phyloP scores from a whole-genome alignment of 2,113 vertebrate genomes.

The Dicrurus megarhynchus region DNA sequence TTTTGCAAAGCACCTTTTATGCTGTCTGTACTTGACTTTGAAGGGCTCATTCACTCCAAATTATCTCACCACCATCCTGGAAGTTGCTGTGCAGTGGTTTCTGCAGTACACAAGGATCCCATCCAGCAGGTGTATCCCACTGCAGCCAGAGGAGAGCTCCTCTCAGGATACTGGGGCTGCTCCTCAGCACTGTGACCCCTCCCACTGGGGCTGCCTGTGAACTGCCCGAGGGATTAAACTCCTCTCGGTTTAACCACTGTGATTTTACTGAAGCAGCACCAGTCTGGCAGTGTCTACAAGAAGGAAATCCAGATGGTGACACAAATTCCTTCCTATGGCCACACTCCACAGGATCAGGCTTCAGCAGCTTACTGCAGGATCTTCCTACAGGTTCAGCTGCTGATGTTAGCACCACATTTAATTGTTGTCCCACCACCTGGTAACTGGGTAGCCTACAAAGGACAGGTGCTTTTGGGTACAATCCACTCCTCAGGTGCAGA shows the following conservation, averaged over 20 bases:
- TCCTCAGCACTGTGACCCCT: not conserved
- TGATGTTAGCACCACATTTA: not conserved
- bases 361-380: not conserved
- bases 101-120: not conserved
- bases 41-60: not conserved
- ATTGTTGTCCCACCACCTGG: not conserved
- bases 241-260: not conserved
- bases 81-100: not conserved
- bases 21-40: not conserved
- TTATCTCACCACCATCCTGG: not conserved
- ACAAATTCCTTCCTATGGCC: not conserved
- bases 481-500: not conserved
- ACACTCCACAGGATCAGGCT: not conserved
- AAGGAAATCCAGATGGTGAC: accelerated
- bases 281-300: not conserved
- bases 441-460: not conserved
- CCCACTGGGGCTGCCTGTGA: not conserved
- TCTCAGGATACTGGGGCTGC: accelerated
- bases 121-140: accelerated
- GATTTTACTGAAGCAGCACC: not conserved
- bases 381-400: not conserved
- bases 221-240: not conserved
- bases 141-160: not conserved
- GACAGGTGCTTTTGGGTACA: not conserved
- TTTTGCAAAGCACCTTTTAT: not conserved